A percentile compares a stretch with the other conserved stretches of the same genome.
Evolutionary conservation across 53 echinoderm and acorn worm genomes (phyloP).

Genomic region (Actinopyga echinites): DNA sequence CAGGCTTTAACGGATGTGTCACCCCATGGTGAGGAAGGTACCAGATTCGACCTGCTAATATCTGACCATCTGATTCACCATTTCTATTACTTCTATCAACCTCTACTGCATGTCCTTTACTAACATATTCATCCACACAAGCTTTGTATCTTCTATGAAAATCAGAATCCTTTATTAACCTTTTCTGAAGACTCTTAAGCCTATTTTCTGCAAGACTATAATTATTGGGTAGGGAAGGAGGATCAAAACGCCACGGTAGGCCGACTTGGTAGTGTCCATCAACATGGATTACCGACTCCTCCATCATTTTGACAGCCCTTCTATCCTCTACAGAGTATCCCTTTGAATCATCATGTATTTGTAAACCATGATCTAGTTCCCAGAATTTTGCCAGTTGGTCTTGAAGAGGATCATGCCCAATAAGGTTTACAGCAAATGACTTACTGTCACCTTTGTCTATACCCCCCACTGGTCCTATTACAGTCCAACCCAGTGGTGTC

Average conservation of each 20-base stretch:
- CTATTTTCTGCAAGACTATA: constrained; percentile 31
- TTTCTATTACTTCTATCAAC: constrained; percentile 16
- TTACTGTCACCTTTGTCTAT: neutral
- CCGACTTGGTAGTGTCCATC: constrained; percentile 61
- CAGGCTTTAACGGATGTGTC: constrained; percentile 53
- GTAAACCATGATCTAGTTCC: constrained; percentile 35
- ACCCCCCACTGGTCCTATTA: constrained; percentile 41
- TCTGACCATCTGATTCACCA: neutral
- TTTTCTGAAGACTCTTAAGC: constrained; percentile 42
- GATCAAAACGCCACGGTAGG: constrained; percentile 52
- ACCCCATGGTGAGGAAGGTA: constrained; percentile 74
- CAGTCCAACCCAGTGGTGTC: constrained; percentile 63
- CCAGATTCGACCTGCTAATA: constrained; percentile 30
- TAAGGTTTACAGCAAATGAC: constrained; percentile 31
- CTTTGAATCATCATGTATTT: constrained; percentile 29
- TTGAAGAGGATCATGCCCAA: constrained; percentile 38
- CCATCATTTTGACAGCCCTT: constrained; percentile 49
- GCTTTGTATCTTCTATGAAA: constrained; percentile 48
- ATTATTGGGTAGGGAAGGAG: constrained; percentile 52
- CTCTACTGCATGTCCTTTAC: constrained; percentile 53
- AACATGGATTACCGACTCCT: constrained; percentile 19
- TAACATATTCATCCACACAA: constrained; percentile 47
- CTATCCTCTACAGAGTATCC: constrained; percentile 58
- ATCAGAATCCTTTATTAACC: constrained; percentile 40
- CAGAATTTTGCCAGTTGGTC: constrained; percentile 45